phyloP scores from a whole-genome alignment of 30 jellyfish, hydroid and myxozoan species.

The Sanderia malayensis region DNA sequence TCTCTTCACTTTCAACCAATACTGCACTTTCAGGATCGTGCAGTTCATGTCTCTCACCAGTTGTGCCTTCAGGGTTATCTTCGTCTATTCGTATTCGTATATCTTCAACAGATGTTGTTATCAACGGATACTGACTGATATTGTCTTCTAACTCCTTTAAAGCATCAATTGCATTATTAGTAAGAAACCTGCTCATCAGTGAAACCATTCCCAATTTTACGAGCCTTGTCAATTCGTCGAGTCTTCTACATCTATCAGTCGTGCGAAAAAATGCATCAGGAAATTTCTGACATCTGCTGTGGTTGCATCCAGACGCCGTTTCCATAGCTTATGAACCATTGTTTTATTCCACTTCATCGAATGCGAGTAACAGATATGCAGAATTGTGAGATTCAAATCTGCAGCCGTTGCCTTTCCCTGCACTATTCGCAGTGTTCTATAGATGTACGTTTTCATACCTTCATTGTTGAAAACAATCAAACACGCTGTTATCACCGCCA shows the following conservation, averaged over 20 bases:
- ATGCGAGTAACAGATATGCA: not conserved
- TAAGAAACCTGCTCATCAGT: not conserved
- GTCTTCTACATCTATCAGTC: slow-evolving; percentile 10
- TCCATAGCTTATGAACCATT: not conserved
- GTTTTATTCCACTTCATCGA: not conserved
- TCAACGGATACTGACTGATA: not conserved
- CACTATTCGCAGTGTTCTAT: not conserved
- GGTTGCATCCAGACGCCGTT: not conserved
- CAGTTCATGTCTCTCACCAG: not conserved
- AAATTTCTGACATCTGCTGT: not conserved
- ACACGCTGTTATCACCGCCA: not conserved
- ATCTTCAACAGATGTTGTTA: not conserved
- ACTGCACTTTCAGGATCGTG: not conserved
- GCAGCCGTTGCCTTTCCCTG: not conserved
- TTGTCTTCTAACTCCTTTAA: not conserved
- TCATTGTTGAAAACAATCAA: not conserved
- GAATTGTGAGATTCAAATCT: not conserved
- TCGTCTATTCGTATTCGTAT: not conserved
- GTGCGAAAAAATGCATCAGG: slow-evolving; percentile 13
- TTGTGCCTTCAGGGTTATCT: not conserved
- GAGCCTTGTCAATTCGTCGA: not conserved
- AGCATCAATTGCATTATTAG: not conserved
- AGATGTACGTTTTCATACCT: not conserved
- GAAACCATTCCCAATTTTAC: not conserved
- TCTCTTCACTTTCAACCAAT: not conserved